A percentile compares a stretch with the other conserved stretches of the same genome.
Evolutionary conservation across 2,113 vertebrate species (phyloP).

Genomic region (Uria aalge): DNA sequence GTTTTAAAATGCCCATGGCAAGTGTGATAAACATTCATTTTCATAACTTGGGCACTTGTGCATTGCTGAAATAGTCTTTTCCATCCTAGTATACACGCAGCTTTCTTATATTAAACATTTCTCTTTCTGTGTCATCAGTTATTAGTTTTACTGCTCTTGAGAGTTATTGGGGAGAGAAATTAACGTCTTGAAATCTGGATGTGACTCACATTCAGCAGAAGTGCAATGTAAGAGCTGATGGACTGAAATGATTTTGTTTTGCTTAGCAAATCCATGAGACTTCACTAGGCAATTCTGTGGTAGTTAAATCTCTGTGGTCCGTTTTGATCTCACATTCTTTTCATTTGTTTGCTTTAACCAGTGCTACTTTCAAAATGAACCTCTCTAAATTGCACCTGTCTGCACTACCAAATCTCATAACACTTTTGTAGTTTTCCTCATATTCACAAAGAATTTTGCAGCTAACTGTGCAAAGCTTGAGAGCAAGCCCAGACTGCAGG

Average conservation of each 20-base stretch:
- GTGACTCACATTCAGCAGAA: background rate
- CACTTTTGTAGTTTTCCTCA: background rate
- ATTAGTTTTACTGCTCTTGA: background rate
- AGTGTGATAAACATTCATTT: rapidly evolving
- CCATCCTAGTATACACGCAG: background rate
- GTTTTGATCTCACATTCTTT: background rate
- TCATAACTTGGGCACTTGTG: background rate
- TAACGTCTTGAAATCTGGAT: background rate
- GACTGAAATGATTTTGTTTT: background rate
- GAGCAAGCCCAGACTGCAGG: background rate
- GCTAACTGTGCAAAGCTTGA: background rate
- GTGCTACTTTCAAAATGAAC: background rate
- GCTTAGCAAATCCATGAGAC: background rate
- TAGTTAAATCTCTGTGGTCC: background rate
- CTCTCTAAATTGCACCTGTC: background rate
- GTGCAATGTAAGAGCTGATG: background rate
- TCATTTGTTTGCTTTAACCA: background rate
- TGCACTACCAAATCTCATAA: background rate
- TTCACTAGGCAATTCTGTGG: background rate
- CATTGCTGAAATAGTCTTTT: background rate
- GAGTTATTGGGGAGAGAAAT: background rate
- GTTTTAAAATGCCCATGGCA: rapidly evolving
- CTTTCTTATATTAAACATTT: background rate
- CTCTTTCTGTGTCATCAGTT: background rate
- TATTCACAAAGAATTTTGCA: background rate